Evolutionary conservation across 2,888 invertebrate genomes (phyloP), one percentile per base, ranked within the genome.

Genomic region (Caenorhabditis panamensis): DNA sequence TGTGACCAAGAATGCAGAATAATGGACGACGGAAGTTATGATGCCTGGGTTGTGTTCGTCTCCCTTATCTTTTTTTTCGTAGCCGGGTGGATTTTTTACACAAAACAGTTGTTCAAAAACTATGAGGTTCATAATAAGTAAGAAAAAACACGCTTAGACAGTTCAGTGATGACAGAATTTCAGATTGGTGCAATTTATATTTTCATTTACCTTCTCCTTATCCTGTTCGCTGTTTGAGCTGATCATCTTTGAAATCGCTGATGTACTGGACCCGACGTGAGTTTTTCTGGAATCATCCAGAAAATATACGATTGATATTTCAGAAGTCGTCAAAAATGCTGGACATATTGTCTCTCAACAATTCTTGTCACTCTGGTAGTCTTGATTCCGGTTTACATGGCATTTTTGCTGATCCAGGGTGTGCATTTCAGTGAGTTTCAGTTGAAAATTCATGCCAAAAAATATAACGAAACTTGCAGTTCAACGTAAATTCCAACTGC

Each of bases 191-290:
- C 96, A 98, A 91, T 93, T 98, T 4, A 95, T 97, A 90, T 99
- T 99, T 92, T 97, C 98, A 0, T 93, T 95, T 28, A 99, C 97
- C 41, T 96, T 99, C 91, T 95, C 98, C 0, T 93, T 99, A 18
- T 98, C 98, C 26, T 96, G 98, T 91, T 96, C 97, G 1, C 96
- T 99, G 96, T 99, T 99, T 92, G 98, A 99, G 92, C 93, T 99
- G 75, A 98, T 99, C 81, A 99, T 99, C 91, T 99, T 99, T 93
- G 99, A 99, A 93, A 99, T 99, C 86, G 93, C 97, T 78, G 97
- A 95, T 36, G 94, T 97, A 84, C 93, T 99, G 83, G 96, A 97
- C 91, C 94, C 95, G 22, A 95, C 95, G 95, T 97, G 8, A 82
- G 82, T 66, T 51, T 16, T 18, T 47, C 16, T 41, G 5, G 41